A percentile compares a stretch with the other conserved stretches of the same genome.
phyloP scores from a whole-genome alignment of 2,888 invertebrate genomes.

The Caenorhabditis japonica region DNA sequence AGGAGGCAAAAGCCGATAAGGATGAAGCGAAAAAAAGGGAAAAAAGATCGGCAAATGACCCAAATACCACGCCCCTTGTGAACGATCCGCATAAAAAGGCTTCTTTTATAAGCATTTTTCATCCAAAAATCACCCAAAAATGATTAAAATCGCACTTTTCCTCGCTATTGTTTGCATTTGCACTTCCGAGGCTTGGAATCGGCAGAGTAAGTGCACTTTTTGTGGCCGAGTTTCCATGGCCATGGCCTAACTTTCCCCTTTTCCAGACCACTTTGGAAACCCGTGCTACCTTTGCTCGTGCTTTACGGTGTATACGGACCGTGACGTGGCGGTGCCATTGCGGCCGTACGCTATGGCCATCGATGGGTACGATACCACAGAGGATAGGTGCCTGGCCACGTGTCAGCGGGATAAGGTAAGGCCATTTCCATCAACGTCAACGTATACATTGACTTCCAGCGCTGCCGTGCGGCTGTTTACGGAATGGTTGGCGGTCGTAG shows the following conservation, averaged over 20 bases:
- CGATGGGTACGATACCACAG: constrained; percentile 71
- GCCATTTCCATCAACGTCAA: too few relatives aligned
- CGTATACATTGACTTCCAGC: constrained; percentile 64
- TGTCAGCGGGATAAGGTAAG: constrained; percentile 69
- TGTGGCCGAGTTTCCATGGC: neutral
- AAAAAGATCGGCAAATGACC: constrained; percentile 35
- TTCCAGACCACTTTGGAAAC: constrained; percentile 72
- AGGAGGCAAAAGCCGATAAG: neutral
- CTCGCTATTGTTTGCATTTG: constrained; percentile 2
- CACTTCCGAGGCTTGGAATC: constrained; percentile 33
- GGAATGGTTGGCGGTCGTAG: constrained; percentile 75
- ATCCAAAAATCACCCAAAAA: constrained; percentile 3
- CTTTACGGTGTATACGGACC: constrained; percentile 74
- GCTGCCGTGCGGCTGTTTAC: constrained; percentile 73
- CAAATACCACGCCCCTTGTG: constrained; percentile 38
- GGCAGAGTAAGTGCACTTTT: constrained; percentile 45
- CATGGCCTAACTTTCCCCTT: neutral
- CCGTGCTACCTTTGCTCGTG: constrained; percentile 74
- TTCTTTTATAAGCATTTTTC: neutral
- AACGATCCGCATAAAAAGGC: constrained; percentile 31
- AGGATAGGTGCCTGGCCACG: constrained; percentile 74
- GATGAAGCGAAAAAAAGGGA: constrained; percentile 31
- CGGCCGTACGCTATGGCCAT: constrained; percentile 72
- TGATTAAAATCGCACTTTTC: constrained; percentile 31
- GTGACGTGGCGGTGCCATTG: constrained; percentile 69